Base-by-base conservation (phyloP, 2,113 vertebrate genomes). In the Rhombomys opimus region DNA sequence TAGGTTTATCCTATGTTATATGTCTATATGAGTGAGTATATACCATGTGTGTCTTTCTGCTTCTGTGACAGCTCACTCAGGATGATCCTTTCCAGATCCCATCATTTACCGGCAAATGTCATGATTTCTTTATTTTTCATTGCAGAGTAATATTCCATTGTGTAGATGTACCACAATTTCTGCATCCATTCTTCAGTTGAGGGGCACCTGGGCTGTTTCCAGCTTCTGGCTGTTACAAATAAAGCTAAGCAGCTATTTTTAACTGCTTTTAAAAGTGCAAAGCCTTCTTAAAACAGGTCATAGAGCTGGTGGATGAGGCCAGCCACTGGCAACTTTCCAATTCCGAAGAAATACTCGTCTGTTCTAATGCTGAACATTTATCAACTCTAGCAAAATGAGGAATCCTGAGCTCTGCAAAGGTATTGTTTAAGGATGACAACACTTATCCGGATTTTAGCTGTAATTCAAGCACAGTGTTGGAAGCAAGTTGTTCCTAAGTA, bases 401-500 rank as follows among this genome's bases (percentile, higher is more conserved):
- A 81, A 46, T 90, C 6, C 13, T 0, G 78, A 7, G 22, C 63
- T 95, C 73, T 50, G 18, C 72, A 57, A 95, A 92, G n/a, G 22
- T 72, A 68, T 68, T 52, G n/a, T 59, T 96, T 38, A 95, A 93
- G 27, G 18, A 91, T 91, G 57, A 73, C 20, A 90, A 94, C 61
- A 46, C 7, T 86, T 65, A 93, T 70, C 1, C 32, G n/a, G 67
- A 76, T 92, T 94, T 93, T 67, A 77, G 78, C 82, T n/a, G 59
- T 46, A 86, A 68, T 13, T 50, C 82, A 91, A 63, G 67, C 10
- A 94, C 27, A 38, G 25, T 84, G 1, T 54, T 63, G 0, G 18
- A 86, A 91, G 20, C 92, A 67, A 88, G 46, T 77, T 17, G 1
- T 85, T 89, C 68, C 35, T 52, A 57, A 88, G 4, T 67, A 35